Evolutionary conservation across 1,140 invertebrate species (phyloP), one percentile per base, ranked within the genome.

Genomic region (Cepaea nemoralis): DNA sequence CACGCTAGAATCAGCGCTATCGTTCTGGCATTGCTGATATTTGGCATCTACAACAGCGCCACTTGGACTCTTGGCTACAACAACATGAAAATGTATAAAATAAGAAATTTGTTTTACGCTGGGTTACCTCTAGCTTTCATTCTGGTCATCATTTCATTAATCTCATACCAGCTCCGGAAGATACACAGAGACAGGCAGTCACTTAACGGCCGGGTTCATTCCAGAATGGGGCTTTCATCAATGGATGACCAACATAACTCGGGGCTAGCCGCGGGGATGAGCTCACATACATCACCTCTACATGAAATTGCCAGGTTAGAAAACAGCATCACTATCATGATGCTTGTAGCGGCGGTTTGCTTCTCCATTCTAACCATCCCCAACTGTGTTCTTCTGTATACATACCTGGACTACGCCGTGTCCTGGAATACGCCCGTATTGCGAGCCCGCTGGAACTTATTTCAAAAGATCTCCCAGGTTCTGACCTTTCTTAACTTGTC

Each of bases 271-370:
- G 81, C 81, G 31, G 40, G 35, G 16, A 79, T 85, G 14, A 40
- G 79, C 35, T 83, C 83, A 3, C 83, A 82, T 33, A 81, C 39
- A 10, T 59, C 31, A 14, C 48, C 31, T 2, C 37, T 40, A n/a
- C 50, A 59, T 19, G 86, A 86, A 0, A 83, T 82, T n/a, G 50
- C 74, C 5, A 77, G 77, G 24, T 78, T 86, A n/a, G 85, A 88
- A 42, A 74, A 71, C 40, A 80, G 85, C 50, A 86, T 85, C 66
- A 82, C 82, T 12, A 63, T 83, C 14, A 85, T 85, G 84, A 73
- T 85, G 69, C 42, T 82, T 33, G 59, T 69, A 14, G 81, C 83
- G 10, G 79, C 84, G 24, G 42, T 82, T 8, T 69, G 79, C 31
- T 85, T 85, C 67, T 39, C 81, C 0, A 2, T 83, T 8, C 84